Evolutionary conservation across 2,888 invertebrate genomes (phyloP).

Genomic region (Hypomecis atomaria): DNA sequence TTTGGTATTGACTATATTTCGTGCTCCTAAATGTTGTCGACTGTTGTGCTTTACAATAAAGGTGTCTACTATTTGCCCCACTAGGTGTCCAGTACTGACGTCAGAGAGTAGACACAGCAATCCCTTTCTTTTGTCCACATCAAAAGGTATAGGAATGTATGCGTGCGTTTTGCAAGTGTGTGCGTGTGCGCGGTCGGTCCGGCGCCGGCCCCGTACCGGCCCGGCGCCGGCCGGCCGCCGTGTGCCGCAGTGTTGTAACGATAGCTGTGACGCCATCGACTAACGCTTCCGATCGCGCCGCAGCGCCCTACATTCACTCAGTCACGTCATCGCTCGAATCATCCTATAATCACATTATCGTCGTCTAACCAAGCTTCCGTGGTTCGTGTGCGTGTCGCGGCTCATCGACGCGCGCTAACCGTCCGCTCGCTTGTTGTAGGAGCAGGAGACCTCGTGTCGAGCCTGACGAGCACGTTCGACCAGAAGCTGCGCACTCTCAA

Average conservation of each 20-base stretch:
- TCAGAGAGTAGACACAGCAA: conserved; percentile 82
- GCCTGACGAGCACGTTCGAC: conserved; percentile 93
- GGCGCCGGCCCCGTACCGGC: conserved; percentile 60
- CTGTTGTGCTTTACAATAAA: conserved; percentile 57
- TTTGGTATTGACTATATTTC: neutral
- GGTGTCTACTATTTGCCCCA: conserved; percentile 77
- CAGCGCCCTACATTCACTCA: conserved; percentile 55
- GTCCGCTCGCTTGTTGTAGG: conserved; percentile 84
- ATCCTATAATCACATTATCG: conserved; percentile 47
- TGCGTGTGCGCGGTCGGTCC: conserved; percentile 61
- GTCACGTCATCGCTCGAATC: conserved; percentile 47
- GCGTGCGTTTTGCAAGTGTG: conserved; percentile 79
- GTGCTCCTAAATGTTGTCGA: conserved; percentile 24
- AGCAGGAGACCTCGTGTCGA: conserved; percentile 92
- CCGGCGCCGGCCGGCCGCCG: conserved; percentile 30
- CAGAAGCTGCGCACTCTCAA: conserved; percentile 91
- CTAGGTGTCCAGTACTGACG: conserved; percentile 83
- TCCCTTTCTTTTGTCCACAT: conserved; percentile 81
- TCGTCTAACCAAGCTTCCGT: conserved; percentile 69
- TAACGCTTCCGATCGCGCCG: conserved; percentile 72
- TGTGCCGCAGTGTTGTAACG: conserved; percentile 42
- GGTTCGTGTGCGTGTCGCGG: conserved; percentile 47
- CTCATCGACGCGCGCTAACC: conserved; percentile 38
- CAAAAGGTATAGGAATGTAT: conserved; percentile 83
- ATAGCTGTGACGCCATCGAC: conserved; percentile 48